Conservation (phyloP, 2,113 vertebrate species). For the Ia io region DNA sequence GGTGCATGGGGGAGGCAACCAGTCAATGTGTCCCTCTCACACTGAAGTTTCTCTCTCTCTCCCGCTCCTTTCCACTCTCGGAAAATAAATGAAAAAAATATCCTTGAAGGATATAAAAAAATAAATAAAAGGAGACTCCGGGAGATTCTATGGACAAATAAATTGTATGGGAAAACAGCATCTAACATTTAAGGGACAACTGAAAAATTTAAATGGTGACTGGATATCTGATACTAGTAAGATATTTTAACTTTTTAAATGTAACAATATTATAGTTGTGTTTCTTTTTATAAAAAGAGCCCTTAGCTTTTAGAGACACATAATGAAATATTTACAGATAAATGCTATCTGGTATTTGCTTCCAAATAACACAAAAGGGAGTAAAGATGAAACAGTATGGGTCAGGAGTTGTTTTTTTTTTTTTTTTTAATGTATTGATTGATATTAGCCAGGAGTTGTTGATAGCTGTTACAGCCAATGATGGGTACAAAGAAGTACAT, state of each 20-base stretch:
- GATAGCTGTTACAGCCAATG: not conserved
- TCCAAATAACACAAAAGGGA: not conserved
- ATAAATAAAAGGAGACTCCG: not conserved
- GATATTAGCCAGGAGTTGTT: not conserved
- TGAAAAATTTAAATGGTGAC: not conserved
- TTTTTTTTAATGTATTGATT: not conserved
- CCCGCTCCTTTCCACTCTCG: too few relatives aligned
- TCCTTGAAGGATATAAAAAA: too few relatives aligned
- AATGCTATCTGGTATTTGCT: not conserved
- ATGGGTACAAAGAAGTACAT: not conserved
- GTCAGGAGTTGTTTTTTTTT: not conserved
- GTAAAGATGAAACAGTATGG: not conserved
- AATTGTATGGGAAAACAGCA: not conserved
- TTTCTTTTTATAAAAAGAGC: not conserved
- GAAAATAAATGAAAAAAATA: too few relatives aligned
- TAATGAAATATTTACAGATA: not conserved
- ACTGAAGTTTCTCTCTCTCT: too few relatives aligned
- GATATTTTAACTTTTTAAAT: not conserved
- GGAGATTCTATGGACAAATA: not conserved
- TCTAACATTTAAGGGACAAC: not conserved
- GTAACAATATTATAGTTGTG: not conserved
- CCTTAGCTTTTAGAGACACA: not conserved
- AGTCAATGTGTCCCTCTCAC: too few relatives aligned
- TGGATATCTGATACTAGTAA: not conserved
- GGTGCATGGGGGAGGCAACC: too few relatives aligned